Evolutionary conservation across 2,888 invertebrate genomes (phyloP).

Genomic region (Hyppa rectilinea): DNA sequence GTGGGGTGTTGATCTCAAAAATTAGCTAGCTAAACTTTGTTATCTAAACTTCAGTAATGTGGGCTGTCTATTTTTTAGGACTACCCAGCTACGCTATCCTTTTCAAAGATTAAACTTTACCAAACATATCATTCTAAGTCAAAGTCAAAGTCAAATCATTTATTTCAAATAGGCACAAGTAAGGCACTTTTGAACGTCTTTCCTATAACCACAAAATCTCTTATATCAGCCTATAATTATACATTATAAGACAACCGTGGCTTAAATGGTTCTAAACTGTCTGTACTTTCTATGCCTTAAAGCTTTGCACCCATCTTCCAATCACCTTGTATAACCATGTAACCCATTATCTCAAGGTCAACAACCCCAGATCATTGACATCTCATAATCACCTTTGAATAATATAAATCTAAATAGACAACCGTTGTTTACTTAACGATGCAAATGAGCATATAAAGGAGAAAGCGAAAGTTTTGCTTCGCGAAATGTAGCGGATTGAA

Average conservation of each 20-base stretch:
- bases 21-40: background rate
- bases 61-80: background rate
- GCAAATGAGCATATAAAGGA: conserved; percentile 73
- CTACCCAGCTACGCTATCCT: background rate
- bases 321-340: no score
- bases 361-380: conserved; percentile 3
- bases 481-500: conserved; percentile 45
- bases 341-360: conserved; percentile 7
- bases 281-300: no score
- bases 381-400: conserved; percentile 16
- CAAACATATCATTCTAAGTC: no score
- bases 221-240: no score
- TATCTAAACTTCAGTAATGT: background rate
- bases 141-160: no score
- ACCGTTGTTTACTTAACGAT: conserved; percentile 71
- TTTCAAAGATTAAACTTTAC: background rate
- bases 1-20: background rate
- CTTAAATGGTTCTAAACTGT: no score
- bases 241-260: no score
- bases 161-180: no score
- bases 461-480: conserved; percentile 73
- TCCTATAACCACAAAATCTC: no score
- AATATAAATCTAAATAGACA: conserved; percentile 64
- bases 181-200: no score
- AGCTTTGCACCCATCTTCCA: no score